Evolutionary conservation across 1,140 invertebrate species (phyloP), one percentile per base, ranked within the genome.

Genomic region (Oedothorax gibbosus): DNA sequence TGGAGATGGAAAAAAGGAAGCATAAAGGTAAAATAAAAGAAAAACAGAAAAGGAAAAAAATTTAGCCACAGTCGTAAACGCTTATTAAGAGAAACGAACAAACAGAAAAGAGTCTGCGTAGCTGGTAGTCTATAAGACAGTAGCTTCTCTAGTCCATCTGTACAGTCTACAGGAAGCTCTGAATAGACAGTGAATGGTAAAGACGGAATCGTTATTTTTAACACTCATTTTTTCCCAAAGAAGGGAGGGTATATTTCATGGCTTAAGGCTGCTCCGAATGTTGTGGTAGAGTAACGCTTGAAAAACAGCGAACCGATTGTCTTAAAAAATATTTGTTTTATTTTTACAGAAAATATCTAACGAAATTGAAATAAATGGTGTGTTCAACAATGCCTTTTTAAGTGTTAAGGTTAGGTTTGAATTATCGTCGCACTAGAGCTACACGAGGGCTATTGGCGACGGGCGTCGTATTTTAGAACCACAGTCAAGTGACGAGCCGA

Each of bases 41-140:
- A 54, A 79, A 54, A 65, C 77, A 7, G 11, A 21, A 20, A n/a
- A 35, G 35, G 15, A 62, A 75, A n/a, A 77, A 64, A 68, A 54
- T 54, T 15, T 14, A 65, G 3, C 10, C 21, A 8, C 62, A 54
- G n/a, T 56, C 35, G 18, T 53, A 79, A 64, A 49, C 51, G 18
- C 77, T 79, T 56, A 79, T 79, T 79, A 79, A 21, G 60, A 54
- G 20, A 14, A 50, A 20, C 14, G 77, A 68, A 79, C 56, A 35
- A 51, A 65, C 56, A 35, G 60, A 64, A 49, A 79, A 20, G 54
- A 49, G 21, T 68, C 21, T 9, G 60, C 75, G 75, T 77, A 77
- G 57, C 57, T 77, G 14, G 75, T 77, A 77, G 60, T 77, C 72
- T 18, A 9, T 8, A 20, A 12, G 15, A 35, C 9, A 68, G 18